A percentile compares a stretch with the other conserved stretches of the same genome.
Conservation (phyloP, 2,113 vertebrate species). For the Gobius niger region DNA sequence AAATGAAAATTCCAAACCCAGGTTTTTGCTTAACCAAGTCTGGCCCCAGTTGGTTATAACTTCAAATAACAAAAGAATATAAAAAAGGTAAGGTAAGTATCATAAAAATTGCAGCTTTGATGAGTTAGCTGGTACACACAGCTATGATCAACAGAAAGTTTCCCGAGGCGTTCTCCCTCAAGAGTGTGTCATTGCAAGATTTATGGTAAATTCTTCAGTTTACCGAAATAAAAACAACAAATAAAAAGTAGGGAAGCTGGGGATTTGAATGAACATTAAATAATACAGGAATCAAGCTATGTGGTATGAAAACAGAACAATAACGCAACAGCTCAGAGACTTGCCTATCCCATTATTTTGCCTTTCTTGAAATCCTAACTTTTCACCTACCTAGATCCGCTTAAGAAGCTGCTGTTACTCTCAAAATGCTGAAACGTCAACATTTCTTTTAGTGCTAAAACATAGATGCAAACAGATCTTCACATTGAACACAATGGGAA, state of each 20-base stretch:
- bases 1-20: constrained; percentile 14
- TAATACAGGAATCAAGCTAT: constrained; percentile 44
- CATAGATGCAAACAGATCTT: constrained; percentile 44
- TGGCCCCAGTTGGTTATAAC: constrained; percentile 31
- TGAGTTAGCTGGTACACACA: constrained; percentile 53
- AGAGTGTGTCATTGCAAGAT: constrained; percentile 56
- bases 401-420: constrained; percentile 27
- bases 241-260: constrained; percentile 10
- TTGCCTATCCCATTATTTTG: constrained; percentile 44
- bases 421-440: constrained; percentile 8
- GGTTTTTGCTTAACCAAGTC: constrained; percentile 26
- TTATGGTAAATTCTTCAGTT: constrained; percentile 44
- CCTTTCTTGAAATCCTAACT: constrained; percentile 21
- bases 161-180: constrained; percentile 62
- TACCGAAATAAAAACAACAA: constrained; percentile 26
- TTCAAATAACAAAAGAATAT: constrained; percentile 53
- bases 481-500: constrained; percentile 54
- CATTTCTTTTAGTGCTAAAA: constrained; percentile 33
- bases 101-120: constrained; percentile 64
- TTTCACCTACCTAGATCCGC: constrained; percentile 26
- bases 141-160: constrained; percentile 55
- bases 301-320: constrained; percentile 45
- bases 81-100: constrained; percentile 59
- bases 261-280: constrained; percentile 37
- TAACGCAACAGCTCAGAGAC: constrained; percentile 56